phyloP scores from a whole-genome alignment of 2,113 vertebrate genomes.

The Kobus ellipsiprymnus region DNA sequence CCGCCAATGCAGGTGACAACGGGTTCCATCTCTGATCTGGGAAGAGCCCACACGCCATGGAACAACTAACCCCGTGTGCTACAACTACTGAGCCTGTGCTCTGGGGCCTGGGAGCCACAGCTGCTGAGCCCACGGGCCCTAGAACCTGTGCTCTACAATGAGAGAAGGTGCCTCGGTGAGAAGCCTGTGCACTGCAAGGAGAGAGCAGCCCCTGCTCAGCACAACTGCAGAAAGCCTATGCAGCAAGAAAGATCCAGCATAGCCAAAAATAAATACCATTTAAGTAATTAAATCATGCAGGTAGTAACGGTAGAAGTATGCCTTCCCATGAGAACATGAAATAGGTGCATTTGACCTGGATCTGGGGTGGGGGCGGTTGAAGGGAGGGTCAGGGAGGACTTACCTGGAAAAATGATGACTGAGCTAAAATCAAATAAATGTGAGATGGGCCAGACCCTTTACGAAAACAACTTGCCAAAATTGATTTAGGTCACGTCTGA shows the following conservation, averaged over 20 bases:
- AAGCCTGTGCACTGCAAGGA: neutral
- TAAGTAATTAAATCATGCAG: neutral
- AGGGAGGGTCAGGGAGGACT: neutral
- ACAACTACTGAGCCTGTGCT: neutral
- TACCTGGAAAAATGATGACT: neutral
- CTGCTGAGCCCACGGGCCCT: neutral
- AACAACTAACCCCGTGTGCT: neutral
- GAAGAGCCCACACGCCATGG: neutral
- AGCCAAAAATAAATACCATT: neutral
- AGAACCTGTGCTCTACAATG: fast-evolving
- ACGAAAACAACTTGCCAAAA: neutral
- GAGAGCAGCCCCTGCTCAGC: neutral
- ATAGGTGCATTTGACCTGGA: neutral
- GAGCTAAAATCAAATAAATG: neutral
- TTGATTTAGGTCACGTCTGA: neutral
- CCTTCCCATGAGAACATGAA: neutral
- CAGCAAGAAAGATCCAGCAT: neutral
- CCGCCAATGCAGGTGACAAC: neutral
- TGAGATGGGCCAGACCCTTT: neutral
- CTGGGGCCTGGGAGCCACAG: neutral
- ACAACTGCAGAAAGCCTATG: neutral
- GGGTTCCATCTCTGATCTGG: neutral
- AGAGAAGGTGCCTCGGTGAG: neutral
- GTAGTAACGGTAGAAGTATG: neutral
- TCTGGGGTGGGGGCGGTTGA: neutral